phyloP scores from a whole-genome alignment of 1,140 invertebrate genomes.

The Contarinia nasturtii region DNA sequence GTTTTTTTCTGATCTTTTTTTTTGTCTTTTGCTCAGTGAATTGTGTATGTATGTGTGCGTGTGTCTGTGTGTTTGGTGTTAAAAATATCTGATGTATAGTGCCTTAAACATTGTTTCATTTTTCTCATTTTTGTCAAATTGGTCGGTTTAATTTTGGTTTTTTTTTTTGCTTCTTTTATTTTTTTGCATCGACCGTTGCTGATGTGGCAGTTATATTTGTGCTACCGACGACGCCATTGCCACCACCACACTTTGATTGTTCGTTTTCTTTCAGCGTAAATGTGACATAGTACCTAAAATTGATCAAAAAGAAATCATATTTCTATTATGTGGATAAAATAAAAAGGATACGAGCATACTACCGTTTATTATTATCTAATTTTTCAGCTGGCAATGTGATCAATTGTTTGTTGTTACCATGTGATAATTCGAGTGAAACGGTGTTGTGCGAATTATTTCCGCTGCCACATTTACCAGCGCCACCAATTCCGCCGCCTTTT shows the following conservation, averaged over 20 bases:
- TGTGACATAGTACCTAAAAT: constrained; percentile 79
- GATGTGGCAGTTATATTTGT: constrained; percentile 8
- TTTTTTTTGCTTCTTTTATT: constrained; percentile 3
- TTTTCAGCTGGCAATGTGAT: constrained; percentile 68
- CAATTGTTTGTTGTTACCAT: constrained; percentile 60
- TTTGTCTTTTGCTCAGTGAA: no score
- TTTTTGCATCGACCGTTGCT: constrained; percentile 4
- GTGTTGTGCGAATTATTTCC: constrained; percentile 13
- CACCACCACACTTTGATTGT: constrained; percentile 2
- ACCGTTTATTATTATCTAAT: constrained; percentile 66
- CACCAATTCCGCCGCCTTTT: constrained; percentile 4
- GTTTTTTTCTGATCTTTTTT: no score
- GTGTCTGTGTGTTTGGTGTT: no score
- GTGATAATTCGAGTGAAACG: constrained; percentile 55
- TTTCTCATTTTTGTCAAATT: constrained; percentile 7
- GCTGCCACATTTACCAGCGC: constrained; percentile 4
- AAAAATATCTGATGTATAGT: no score
- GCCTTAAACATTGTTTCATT: no score
- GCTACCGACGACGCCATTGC: constrained; percentile 5
- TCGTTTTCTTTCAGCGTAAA: constrained; percentile 59
- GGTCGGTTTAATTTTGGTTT: constrained; percentile 7
- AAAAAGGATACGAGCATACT: no score
- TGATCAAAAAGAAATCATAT: no score
- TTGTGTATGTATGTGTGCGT: no score
- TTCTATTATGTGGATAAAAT: no score